Base-by-base conservation (phyloP, 2,888 invertebrate species). In the Seira musarum region DNA sequence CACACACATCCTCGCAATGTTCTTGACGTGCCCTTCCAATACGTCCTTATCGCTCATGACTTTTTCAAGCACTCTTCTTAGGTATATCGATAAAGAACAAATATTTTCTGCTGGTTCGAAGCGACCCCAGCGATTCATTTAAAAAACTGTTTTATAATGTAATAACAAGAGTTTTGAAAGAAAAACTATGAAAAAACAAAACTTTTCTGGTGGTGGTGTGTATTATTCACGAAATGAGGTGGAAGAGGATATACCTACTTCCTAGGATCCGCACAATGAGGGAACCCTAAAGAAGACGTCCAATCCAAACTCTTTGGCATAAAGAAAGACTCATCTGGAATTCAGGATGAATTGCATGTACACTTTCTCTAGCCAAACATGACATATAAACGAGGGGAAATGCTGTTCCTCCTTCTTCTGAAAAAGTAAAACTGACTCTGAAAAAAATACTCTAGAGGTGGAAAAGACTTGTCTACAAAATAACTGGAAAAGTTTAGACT, bases 331-430 rank as follows among this genome's bases (percentile, higher is more conserved):
- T 66, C 80, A 80, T 81, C 67, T 21, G 35, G 68, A 76, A 81
- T 81, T 81, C 76, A 46, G 60, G 49, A 61, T 67, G 76, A 81
- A 81, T 76, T 21, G 60, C 76, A 68, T 80, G 77, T 70, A 71
- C 70, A 77, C 60, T 30, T 49, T 77, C 67, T 72, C 66, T 25
- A 70, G 71, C 40, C 35, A 66, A 72, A 76, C 25, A 63, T 69
- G 69, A 75, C 69, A 68, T 40, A 40, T 49, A 69, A 76, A 69
- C 63, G 57, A 53, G 6, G 15, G 17, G n/a, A n/a, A 57, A n/a
- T n/a, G 8, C 5, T 57, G 8, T 57, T n/a, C 57, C 57, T 57
- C 19, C 19, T 57, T 57, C n/a, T n/a, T n/a, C 57, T n/a, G 19
- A n/a, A 57, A 46, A 46, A 13, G 8, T 13, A 57, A 57, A 57